Percentiles rank a stretch among this genome's conserved stretches.
These are phyloP conservation scores for Tachuris rubrigastra DNA, from an alignment of 2,113 vertebrate species.

Conservation along the genomic window DNA sequence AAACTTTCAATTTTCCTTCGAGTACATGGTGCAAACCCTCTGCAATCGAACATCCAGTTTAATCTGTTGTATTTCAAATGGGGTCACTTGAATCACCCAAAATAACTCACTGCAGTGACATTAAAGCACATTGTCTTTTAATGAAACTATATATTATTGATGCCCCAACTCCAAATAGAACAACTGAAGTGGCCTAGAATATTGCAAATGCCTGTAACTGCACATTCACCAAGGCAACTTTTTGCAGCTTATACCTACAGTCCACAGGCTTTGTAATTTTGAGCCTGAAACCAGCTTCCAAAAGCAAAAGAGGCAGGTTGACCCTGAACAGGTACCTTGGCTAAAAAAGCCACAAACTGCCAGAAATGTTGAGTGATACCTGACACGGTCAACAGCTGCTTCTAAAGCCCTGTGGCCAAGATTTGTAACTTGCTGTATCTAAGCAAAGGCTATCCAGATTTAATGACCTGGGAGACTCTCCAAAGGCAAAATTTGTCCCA, in stretches of 20 bases:
- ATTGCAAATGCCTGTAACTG: not conserved
- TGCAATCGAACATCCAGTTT: not conserved
- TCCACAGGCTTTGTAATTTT: not conserved
- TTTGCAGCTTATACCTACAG: not conserved
- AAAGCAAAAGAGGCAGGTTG: not conserved
- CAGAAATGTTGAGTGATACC: not conserved
- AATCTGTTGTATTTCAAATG: not conserved
- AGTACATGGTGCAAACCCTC: not conserved
- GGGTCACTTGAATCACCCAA: not conserved
- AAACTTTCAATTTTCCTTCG: not conserved
- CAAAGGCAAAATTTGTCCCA: not conserved
- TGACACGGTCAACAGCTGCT: not conserved
- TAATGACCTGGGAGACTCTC: not conserved
- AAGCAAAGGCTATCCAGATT: not conserved
- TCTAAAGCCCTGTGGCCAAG: not conserved
- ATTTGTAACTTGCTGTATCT: not conserved
- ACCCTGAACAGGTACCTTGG: not conserved
- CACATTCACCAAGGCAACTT: not conserved
- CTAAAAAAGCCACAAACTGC: not conserved
- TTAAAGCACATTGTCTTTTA: slow-evolving; percentile 37
- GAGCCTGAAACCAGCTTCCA: not conserved
- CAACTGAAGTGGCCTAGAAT: not conserved
- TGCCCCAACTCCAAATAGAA: not conserved
- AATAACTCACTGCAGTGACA: slow-evolving; percentile 28
- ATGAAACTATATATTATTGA: slow-evolving; percentile 31